Base-by-base conservation (phyloP, 2,888 invertebrate species). In the Mythimna albipuncta region DNA sequence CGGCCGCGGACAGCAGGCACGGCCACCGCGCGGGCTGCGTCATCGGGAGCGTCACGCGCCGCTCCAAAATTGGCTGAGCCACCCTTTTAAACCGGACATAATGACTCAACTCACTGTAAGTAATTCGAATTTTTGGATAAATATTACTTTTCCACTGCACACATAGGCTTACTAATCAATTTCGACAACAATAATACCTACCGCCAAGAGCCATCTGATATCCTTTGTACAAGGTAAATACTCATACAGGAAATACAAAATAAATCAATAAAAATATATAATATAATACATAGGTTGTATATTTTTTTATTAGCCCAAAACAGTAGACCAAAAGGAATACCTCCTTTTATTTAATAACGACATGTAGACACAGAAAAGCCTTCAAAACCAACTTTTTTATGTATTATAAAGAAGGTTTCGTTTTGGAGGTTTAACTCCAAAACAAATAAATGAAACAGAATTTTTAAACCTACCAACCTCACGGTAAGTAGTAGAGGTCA, bases 81-180 rank as follows among this genome's bases (percentile, higher is more conserved):
- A 69, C 21, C 47, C 57, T 19, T 32, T 72, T 73, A 19, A 61
- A 77, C 35, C 74, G 54, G n/a, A 72, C 66, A 38, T 65, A 47
- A 21, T 63, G 65, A 44, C 75, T 72, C 19, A 81, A 44, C 54
- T 66, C 67, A 13, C 81, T 83, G 79, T 55, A 84, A 83, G 79
- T 55, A 84, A 83, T 58, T 47, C 2, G 50, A 58, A 62, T 55
- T 47, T 19, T 32, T 35, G 26, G 10, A 13, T 58, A 2, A 32
- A 50, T 38, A 16, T 13, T 41, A 63, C 44, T 61, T 35, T 13
- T 9, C 19, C 3, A 38, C 26, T 26, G 2, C 26, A 26, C 26
- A 26, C 16, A 1, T 41, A 41, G 9, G 13, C 38, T 26, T 26
- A 26, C 32, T 55, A 32, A 11, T 55, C 9, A 10, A n/a, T 58